Conservation (phyloP, 2,797 vertebrate genomes). For the Podargus strigoides region DNA sequence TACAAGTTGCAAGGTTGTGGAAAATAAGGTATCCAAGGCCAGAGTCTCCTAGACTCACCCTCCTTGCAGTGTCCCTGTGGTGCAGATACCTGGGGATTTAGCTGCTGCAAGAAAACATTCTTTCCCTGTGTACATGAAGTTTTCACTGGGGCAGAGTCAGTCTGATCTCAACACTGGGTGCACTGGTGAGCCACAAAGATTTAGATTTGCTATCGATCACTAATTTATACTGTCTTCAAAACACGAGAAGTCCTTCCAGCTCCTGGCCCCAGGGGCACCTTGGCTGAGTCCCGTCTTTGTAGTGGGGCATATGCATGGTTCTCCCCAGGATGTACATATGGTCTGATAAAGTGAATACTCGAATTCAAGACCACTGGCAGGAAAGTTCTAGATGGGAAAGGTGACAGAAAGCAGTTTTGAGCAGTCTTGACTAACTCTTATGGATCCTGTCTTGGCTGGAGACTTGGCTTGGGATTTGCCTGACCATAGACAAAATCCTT, state of each 20-base stretch:
- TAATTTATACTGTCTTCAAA: neutral
- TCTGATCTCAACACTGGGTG: neutral
- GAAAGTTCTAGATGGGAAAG: neutral
- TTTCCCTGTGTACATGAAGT: neutral
- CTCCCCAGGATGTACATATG: neutral
- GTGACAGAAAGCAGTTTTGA: neutral
- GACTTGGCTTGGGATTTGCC: neutral
- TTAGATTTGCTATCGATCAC: neutral
- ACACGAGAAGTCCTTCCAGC: neutral
- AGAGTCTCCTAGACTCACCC: neutral
- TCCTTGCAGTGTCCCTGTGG: neutral
- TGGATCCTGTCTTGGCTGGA: neutral
- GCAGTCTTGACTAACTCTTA: neutral
- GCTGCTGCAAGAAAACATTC: neutral
- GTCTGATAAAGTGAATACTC: neutral
- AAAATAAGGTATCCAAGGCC: neutral
- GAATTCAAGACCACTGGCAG: neutral
- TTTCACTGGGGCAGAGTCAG: neutral
- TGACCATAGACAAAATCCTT: neutral
- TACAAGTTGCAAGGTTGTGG: neutral
- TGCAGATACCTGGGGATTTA: neutral
- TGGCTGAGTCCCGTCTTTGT: neutral
- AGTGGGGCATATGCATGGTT: neutral
- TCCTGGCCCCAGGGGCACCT: neutral
- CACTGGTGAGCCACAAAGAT: neutral